Conservation (phyloP, 2,113 vertebrate species). For the Phalacrocorax carbo region DNA sequence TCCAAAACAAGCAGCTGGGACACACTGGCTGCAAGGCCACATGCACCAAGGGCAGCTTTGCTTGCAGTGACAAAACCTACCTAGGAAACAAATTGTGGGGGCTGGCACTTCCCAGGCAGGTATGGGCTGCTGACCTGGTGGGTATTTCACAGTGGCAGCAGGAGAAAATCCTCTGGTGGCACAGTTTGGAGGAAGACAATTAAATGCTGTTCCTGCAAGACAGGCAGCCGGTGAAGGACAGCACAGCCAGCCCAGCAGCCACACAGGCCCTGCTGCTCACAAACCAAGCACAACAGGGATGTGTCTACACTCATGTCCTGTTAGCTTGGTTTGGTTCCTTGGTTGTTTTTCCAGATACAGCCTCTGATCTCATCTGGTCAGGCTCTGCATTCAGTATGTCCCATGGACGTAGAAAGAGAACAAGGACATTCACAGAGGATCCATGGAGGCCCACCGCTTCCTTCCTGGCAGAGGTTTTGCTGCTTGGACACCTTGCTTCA, state of each 20-base stretch:
- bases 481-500: background rate
- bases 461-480: background rate
- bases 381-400: background rate
- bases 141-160: background rate
- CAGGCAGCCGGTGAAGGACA: background rate
- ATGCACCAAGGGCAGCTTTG: background rate
- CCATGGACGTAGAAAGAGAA: background rate
- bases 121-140: background rate
- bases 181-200: background rate
- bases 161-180: background rate
- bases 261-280: background rate
- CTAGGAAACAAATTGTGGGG: background rate
- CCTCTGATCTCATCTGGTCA: background rate
- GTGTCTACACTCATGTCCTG: accelerated
- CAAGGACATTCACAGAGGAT: background rate
- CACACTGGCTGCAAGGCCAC: background rate
- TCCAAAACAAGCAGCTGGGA: background rate
- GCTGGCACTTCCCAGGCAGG: background rate
- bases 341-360: background rate
- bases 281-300: accelerated
- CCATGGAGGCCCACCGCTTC: background rate
- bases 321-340: background rate
- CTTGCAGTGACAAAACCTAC: background rate
- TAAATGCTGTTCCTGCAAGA: background rate
- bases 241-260: background rate